These are phyloP conservation scores for Betta splendens DNA, from an alignment of 2,797 vertebrate genomes.

Conservation along the genomic window DNA sequence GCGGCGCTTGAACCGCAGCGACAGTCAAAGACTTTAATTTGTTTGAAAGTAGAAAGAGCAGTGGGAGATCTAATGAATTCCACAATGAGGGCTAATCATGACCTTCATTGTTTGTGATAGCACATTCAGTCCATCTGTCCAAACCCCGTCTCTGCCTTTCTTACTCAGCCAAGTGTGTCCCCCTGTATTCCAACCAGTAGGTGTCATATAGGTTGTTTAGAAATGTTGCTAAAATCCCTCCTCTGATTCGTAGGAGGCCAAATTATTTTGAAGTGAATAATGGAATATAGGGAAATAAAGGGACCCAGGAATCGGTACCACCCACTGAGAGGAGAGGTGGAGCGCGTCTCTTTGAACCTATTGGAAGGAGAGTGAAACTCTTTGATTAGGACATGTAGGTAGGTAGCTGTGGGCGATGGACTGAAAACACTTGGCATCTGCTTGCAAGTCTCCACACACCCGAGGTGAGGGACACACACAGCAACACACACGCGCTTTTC, in stretches of 20 bases:
- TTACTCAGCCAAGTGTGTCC: constrained; percentile 15
- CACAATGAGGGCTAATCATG: constrained; percentile 64
- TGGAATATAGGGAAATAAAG: constrained; percentile 53
- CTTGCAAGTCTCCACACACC: constrained; percentile 70
- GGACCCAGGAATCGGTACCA: constrained; percentile 35
- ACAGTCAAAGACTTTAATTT: constrained; percentile 53
- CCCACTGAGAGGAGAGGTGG: constrained; percentile 63
- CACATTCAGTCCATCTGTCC: constrained; percentile 58
- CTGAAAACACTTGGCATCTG: constrained; percentile 79
- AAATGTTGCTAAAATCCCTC: constrained; percentile 36
- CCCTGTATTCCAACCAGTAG: background rate
- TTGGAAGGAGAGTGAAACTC: constrained; percentile 62
- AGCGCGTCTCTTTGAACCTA: constrained; percentile 65
- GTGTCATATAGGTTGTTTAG: constrained; percentile 10
- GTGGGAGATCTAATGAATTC: constrained; percentile 49
- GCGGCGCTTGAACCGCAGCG: constrained; percentile 28
- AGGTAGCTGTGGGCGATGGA: constrained; percentile 76
- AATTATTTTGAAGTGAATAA: constrained; percentile 61
- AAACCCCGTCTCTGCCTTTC: constrained; percentile 12
- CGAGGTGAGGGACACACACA: constrained; percentile 61
- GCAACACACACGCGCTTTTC: constrained; percentile 40
- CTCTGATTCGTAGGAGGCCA: constrained; percentile 52
- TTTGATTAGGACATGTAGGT: constrained; percentile 78
- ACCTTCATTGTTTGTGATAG: constrained; percentile 67
- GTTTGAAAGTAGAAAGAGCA: constrained; percentile 52